Evolutionary conservation across 2,888 invertebrate genomes (phyloP), one percentile per base, ranked within the genome.

Genomic region (Myopa tessellatipennis): DNA sequence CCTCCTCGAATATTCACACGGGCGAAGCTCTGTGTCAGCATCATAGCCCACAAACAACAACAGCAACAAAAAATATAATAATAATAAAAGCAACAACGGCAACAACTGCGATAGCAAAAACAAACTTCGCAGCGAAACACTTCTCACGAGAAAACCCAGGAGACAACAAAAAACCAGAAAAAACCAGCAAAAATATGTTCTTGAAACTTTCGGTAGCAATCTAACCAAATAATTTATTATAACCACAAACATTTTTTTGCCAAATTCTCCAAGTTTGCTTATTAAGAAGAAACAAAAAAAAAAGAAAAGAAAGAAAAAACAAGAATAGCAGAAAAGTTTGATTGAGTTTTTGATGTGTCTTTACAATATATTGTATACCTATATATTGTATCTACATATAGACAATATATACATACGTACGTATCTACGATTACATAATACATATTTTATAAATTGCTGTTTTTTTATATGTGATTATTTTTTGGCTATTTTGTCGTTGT

Each of bases 171-270:
- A 61, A 26, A 58, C 12, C 5, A 58, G 12, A 58, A 58, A 61
- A 26, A 5, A 10, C 8, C 18, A 6, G 10, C 12, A 38, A 69
- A 70, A 70, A 70, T 70, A 70, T 70, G 70, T 38, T 74, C 63
- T 45, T 50, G 45, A 70, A 68, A 34, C 34, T 75, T 69, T 75
- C 69, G 61, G 60, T 40, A 38, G 67, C 60, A 65, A 77, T 70
- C 70, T 74, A 60, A 60, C 52, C 76, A 77, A 75, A 78, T 73
- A 78, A 79, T 79, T 80, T 79, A 78, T 78, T 63, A 63, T 50
- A 45, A 38, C 68, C 61, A 16, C 61, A 68, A 74, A 55, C 69
- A 75, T 3, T 45, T 58, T 69, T 73, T 74, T 74, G 70, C 73
- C 72, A 73, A 77, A 71, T 77, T 72, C n/a, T 26, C 71, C 74